Conservation (phyloP, 2,888 invertebrate species). For the Nemurella pictetii region DNA sequence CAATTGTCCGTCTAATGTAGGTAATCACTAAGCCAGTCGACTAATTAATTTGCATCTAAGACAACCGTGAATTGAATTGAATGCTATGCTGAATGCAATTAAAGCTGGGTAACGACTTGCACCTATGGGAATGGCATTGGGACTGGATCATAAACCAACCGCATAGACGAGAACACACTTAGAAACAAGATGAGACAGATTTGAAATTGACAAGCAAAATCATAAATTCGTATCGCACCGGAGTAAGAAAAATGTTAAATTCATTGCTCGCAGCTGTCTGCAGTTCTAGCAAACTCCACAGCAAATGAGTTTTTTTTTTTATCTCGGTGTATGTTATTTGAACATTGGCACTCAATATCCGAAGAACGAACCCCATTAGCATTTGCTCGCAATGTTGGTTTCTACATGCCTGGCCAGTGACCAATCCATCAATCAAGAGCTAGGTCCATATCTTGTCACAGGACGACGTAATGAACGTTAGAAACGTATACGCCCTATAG, state of each 20-base stretch:
- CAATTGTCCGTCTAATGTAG: background rate
- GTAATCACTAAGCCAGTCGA: background rate
- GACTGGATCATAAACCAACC: background rate
- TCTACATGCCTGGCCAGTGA: background rate
- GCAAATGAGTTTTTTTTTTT: background rate
- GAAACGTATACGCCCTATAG: background rate
- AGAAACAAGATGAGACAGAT: constrained; percentile 19
- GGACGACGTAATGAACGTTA: background rate
- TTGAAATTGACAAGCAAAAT: constrained; percentile 30
- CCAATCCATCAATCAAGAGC: constrained; percentile 23
- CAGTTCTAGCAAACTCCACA: background rate
- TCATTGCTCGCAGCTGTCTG: background rate
- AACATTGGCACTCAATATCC: constrained; percentile 27
- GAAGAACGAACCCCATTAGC: background rate
- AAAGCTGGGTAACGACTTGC: background rate
- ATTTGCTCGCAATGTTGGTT: background rate
- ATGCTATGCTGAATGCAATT: background rate
- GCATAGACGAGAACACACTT: background rate
- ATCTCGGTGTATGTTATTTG: background rate
- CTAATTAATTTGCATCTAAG: background rate
- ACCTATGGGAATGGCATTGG: background rate
- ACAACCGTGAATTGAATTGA: background rate
- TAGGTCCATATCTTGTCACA: background rate
- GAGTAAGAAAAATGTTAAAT: background rate
- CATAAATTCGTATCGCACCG: constrained; percentile 32